These are phyloP conservation scores for Sebastes alutus DNA, from an alignment of 2,797 vertebrate species.

Conservation along the genomic window DNA sequence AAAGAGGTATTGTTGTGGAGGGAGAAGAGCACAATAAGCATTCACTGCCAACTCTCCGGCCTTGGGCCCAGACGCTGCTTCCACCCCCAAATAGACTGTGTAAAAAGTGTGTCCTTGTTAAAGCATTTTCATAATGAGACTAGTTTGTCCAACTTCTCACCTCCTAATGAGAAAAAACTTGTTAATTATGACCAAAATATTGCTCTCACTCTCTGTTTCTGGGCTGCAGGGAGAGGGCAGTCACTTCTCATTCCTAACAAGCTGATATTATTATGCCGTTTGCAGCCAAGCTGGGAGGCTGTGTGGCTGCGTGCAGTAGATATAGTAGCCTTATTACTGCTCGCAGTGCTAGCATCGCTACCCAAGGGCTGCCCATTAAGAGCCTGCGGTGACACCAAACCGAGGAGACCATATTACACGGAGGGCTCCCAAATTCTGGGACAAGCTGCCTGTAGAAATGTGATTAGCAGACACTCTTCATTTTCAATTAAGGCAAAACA, in stretches of 20 bases:
- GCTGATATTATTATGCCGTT: constrained; percentile 51
- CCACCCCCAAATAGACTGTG: neutral
- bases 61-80: constrained; percentile 9
- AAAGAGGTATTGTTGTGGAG: constrained; percentile 3
- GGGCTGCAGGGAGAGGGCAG: constrained; percentile 4
- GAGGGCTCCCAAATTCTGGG: neutral
- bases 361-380: constrained; percentile 54
- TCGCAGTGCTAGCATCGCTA: constrained; percentile 39
- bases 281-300: constrained; percentile 34
- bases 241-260: constrained; percentile 53
- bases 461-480: constrained; percentile 36
- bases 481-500: constrained; percentile 33
- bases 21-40: neutral
- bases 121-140: constrained; percentile 34
- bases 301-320: constrained; percentile 45
- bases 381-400: constrained; percentile 65
- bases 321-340: constrained; percentile 66
- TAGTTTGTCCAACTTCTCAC: constrained; percentile 46
- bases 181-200: constrained; percentile 47
- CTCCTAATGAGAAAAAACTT: constrained; percentile 58
- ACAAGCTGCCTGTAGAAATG: constrained; percentile 26
- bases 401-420: constrained; percentile 27
- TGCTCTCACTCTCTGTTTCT: constrained; percentile 8
- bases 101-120: neutral
- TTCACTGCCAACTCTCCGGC: neutral